Conservation (phyloP, 1,140 invertebrate species). For the Helicorthomorpha holstii region DNA sequence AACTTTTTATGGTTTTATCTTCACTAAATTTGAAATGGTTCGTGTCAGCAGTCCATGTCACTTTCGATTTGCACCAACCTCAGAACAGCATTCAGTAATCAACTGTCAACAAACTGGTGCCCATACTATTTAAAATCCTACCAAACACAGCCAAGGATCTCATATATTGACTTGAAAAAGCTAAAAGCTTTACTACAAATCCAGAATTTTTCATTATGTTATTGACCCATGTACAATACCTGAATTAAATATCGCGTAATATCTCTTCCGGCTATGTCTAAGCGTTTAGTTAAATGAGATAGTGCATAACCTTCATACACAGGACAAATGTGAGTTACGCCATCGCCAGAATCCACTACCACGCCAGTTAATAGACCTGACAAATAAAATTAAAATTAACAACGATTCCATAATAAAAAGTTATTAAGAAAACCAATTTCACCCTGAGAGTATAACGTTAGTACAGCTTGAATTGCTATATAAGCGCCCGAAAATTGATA, state of each 20-base stretch:
- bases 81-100: too few relatives aligned
- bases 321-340: slow-evolving; percentile 98
- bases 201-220: not conserved
- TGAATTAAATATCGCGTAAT: slow-evolving; percentile 98
- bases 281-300: slow-evolving; percentile 78
- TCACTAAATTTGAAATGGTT: too few relatives aligned
- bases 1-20: too few relatives aligned
- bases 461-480: slow-evolving; percentile 93
- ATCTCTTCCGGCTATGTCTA: slow-evolving; percentile 96
- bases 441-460: slow-evolving; percentile 97
- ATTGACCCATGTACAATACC: slow-evolving; percentile 29
- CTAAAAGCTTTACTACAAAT: not conserved
- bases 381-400: slow-evolving; percentile 5
- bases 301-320: slow-evolving; percentile 95
- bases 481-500: slow-evolving; percentile 92
- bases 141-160: too few relatives aligned
- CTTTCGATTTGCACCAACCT: too few relatives aligned
- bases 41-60: too few relatives aligned
- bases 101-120: too few relatives aligned
- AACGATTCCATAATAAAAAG: not conserved
- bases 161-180: not conserved
- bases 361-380: slow-evolving; percentile 77
- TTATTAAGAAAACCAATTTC: not conserved
- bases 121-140: too few relatives aligned
- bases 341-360: slow-evolving; percentile 96